Percentiles rank a stretch among this genome's conserved stretches.
phyloP scores from a whole-genome alignment of 1,140 invertebrate genomes.

The Nephila pilipes region DNA sequence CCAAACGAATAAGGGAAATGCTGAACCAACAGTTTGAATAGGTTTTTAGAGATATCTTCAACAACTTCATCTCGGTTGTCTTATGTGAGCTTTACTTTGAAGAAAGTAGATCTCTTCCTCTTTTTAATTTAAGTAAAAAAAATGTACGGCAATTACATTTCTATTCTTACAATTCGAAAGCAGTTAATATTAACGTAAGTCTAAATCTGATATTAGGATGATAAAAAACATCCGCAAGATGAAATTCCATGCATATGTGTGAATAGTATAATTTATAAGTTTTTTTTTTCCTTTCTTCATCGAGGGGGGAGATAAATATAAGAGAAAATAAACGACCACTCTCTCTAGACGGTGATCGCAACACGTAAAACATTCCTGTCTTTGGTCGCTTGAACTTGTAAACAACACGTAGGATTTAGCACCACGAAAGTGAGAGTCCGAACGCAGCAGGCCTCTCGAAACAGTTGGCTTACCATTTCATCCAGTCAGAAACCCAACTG shows the following conservation, averaged over 20 bases:
- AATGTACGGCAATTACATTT: too few relatives aligned
- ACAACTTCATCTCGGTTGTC: too few relatives aligned
- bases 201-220: not conserved
- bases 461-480: conserved; percentile 34
- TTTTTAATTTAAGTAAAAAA: too few relatives aligned
- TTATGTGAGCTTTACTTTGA: too few relatives aligned
- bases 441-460: conserved; percentile 18
- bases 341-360: not conserved
- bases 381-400: not conserved
- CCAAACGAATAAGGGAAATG: too few relatives aligned
- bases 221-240: too few relatives aligned
- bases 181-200: too few relatives aligned
- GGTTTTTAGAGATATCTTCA: too few relatives aligned
- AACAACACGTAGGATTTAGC: conserved; percentile 46
- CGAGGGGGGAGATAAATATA: not conserved
- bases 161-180: too few relatives aligned
- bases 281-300: not conserved
- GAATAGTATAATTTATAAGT: not conserved
- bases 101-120: too few relatives aligned
- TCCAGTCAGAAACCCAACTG: conserved; percentile 47
- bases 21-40: too few relatives aligned
- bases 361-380: conserved; percentile 25
- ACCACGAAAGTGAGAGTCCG: conserved; percentile 49
- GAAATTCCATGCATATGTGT: not conserved
- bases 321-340: conserved; percentile 9